Evolutionary conservation across 2,888 invertebrate species (phyloP), one percentile per base, ranked within the genome.

Genomic region (Trisateles emortualis): DNA sequence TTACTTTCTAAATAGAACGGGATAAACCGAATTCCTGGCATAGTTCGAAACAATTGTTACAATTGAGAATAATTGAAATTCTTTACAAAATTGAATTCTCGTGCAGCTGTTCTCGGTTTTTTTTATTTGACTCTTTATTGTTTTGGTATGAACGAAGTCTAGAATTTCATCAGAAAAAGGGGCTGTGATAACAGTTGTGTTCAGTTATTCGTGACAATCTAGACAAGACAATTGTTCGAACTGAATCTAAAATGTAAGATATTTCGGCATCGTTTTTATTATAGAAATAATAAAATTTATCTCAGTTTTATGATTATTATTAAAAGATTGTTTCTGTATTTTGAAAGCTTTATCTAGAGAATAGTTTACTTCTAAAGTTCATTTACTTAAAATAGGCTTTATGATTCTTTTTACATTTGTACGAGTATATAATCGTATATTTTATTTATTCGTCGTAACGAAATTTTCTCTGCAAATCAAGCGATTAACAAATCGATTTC

Each of bases 31-130:
- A 36, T 36, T 36, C 36, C 16, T 2, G 1, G 17, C 29, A 43
- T 19, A 26, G 40, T 40, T 24, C 26, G 9, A 2, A 26, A 14
- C 26, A 40, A 26, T 24, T 11, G 9, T 4, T 26, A 10, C 24
- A 26, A 40, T 40, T 26, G 2, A 26, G 10, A 16, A 42, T 42
- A 29, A 42, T 30, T 42, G 42, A 30, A 42, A 42, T 42, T 42
- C 42, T 42, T 24, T 10, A 10, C 1, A 30, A 42, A 42, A 40
- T 40, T 40, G 24, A 10, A 10, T 16, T n/a, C 9, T 40, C 17
- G 24, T 39, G 26, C 40, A 40, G 26, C n/a, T 26, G 2, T 2
- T 14, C 26, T 40, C 2, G n/a, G 3, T 14, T 14, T 11, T 1
- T 32, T 32, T 17, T 36, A 19, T 36, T 19, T n/a, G 1, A n/a